Evolutionary conservation across 64 coral and sea anemone genomes (phyloP).

Genomic region (Platygyra sinensis): DNA sequence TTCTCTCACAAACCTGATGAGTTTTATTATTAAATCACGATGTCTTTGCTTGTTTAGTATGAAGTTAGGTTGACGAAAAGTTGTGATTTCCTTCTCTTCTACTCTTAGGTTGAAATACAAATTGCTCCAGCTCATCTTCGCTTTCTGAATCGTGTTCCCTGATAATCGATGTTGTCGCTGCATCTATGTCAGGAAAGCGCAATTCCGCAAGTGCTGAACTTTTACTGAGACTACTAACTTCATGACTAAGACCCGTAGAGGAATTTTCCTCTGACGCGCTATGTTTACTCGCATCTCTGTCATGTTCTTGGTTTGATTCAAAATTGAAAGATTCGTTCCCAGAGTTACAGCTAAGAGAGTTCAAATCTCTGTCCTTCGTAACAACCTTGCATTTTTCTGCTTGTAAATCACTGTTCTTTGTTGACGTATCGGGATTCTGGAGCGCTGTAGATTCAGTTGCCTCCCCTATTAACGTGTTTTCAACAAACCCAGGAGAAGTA

Average conservation of each 20-base stretch:
- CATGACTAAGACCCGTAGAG: background rate
- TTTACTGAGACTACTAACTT: background rate
- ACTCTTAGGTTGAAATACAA: slow-evolving; percentile 21
- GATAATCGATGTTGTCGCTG: background rate
- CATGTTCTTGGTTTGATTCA: background rate
- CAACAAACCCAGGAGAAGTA: background rate
- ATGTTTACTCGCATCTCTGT: no score
- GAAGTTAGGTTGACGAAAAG: no score
- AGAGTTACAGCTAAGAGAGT: background rate
- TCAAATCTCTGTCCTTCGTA: no score
- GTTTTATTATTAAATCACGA: no score
- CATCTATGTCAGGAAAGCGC: background rate
- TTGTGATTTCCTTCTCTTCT: background rate
- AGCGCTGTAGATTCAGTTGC: no score
- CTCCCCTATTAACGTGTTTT: background rate
- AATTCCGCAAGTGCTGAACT: no score
- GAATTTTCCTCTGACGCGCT: background rate
- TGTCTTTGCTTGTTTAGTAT: no score
- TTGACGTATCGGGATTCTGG: no score
- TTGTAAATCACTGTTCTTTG: background rate
- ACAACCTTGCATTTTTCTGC: no score
- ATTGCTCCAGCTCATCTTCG: slow-evolving; percentile 29
- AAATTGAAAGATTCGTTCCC: background rate
- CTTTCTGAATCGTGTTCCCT: background rate
- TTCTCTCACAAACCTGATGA: no score